Evolutionary conservation across 2,888 invertebrate genomes (phyloP), one percentile per base, ranked within the genome.

Genomic region (Parnassius glacialis): DNA sequence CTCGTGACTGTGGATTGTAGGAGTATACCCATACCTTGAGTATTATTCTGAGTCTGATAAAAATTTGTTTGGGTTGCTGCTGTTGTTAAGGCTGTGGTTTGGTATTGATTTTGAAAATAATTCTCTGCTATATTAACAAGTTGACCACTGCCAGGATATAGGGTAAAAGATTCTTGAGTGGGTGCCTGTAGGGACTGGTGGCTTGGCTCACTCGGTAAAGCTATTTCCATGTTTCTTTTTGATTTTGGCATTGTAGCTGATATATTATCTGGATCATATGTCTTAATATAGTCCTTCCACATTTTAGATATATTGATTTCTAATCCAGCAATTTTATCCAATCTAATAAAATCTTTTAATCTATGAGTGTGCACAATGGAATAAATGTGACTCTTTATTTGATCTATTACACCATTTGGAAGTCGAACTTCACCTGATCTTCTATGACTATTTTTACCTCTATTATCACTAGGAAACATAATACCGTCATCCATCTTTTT

Each of bases 401-500:
- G 88, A 55, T 92, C 91, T 47, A 92, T 80, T 12, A 92, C 80
- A 62, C 90, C 90, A 54, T 82, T 75, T 20, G 92, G 89, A 48
- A 93, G 77, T n/a, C 92, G 81, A 10, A 92, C 90, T 69, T 92
- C 92, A 44, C 92, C 92, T 57, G 90, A 87, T 25, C 92, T 82
- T 11, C 91, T 82, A 62, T 92, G 92, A 68, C 92, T 91, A 70
- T 92, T 92, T 72, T 90, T 92, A 0, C 93, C 93, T 64, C 93
- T 79, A 66, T 92, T 92, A 68, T 93, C 93, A 77, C 92, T 89
- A 9, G 93, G 93, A 70, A 92, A 93, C 89, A 93, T 91, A 0
- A 93, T 86, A 57, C 92, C 92, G 76, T 92, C 92, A 76, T 93
- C 93, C 91, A 93, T 91, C 77, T 93, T 93, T 72, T 92, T 92